Evolutionary conservation across 2,797 vertebrate genomes (phyloP).

Genomic region (Sebastes nivosus): DNA sequence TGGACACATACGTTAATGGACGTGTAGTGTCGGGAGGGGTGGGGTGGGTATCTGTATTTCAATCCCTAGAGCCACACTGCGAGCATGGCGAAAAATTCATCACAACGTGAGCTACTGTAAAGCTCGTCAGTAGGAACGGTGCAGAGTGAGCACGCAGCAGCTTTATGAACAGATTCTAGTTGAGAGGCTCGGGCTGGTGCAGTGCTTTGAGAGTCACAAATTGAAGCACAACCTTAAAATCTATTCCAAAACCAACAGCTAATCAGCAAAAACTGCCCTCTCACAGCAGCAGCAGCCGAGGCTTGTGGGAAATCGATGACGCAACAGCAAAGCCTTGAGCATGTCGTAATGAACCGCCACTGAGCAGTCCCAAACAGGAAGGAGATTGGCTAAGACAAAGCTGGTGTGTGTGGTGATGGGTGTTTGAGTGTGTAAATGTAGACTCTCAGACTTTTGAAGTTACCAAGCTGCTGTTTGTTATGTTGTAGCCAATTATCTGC

Average conservation of each 20-base stretch:
- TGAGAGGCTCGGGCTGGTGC: background rate
- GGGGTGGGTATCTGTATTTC: too few species aligned
- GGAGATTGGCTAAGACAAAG: constrained; percentile 17
- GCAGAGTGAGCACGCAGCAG: too few species aligned
- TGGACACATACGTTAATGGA: too few species aligned
- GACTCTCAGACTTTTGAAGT: background rate
- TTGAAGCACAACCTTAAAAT: background rate
- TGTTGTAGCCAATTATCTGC: background rate
- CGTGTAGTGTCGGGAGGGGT: too few species aligned
- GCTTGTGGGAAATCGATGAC: constrained; percentile 1
- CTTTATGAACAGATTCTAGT: background rate
- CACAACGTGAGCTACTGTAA: too few species aligned
- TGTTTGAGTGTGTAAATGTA: background rate
- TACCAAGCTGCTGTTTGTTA: background rate
- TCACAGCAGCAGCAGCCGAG: background rate
- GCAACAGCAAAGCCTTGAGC: background rate
- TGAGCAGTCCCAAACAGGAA: constrained; percentile 24
- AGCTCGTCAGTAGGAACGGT: too few species aligned
- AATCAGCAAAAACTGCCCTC: background rate
- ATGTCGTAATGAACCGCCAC: background rate
- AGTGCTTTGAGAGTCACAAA: background rate
- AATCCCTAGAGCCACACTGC: too few species aligned
- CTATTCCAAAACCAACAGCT: background rate
- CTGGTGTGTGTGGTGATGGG: background rate
- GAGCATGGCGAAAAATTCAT: too few species aligned